Base-by-base conservation (phyloP, 2,113 vertebrate species). In the Myrmecophaga tridactyla region DNA sequence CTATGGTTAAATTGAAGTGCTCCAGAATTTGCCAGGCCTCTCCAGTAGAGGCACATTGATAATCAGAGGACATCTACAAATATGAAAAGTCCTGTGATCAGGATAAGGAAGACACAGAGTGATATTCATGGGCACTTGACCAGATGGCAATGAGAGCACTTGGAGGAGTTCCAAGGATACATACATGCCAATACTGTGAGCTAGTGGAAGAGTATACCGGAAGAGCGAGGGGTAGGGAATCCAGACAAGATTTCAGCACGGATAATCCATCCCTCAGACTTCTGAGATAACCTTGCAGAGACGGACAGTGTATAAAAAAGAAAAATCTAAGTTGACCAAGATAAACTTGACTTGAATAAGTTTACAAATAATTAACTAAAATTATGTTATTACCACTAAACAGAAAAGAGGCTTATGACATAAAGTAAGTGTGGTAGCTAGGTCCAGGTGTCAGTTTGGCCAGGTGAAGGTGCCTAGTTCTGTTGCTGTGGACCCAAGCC, bases 191-290 rank as follows among this genome's bases (percentile, higher is more conserved):
- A 1, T 56, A 48, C 2, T 53, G 39, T 41, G 27, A 46, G 62
- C 2, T 36, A 78, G 7, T 60, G 3, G 7, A 89, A 36, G 3
- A 36, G 31, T 46, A 77, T 4, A 15, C 0, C 34, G 0, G 3
- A 67, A 36, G 0, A 58, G 7, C 6, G 43, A 70, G 5, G 4
- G 84, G 0, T 0, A 80, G 11, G 25, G 29, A 20, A 41, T 2
- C 7, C 39, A 58, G 39, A 60, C 0, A 36, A 25, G 1, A 29
- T 6, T 4, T 58, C 48, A 82, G 31, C 2, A 23, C 31, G 17
- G 4, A 3, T 10, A 73, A 21, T 34, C 65, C 15, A 51, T 1
- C 11, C 39, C 0, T 14, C 7, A 62, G 43, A 46, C 34, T 7
- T 65, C 86, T 51, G 11, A 62, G 15, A 36, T 41, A 60, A 39